A percentile compares a stretch with the other conserved stretches of the same genome.
These are phyloP conservation scores for Drepanosiphum platanoidis DNA, from an alignment of 2,888 invertebrate genomes.

Conservation along the genomic window DNA sequence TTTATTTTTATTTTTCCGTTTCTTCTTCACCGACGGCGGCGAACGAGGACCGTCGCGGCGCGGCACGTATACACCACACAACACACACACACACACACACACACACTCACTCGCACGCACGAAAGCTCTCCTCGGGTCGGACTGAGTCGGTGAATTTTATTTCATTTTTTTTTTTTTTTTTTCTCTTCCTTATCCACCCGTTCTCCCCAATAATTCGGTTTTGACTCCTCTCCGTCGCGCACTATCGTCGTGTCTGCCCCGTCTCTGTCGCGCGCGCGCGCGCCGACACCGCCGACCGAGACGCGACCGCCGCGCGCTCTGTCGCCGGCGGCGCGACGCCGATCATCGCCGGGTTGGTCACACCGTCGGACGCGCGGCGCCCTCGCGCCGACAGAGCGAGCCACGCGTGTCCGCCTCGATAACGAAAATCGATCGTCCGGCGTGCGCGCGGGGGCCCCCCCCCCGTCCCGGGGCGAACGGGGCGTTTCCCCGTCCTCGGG, in stretches of 20 bases:
- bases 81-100: neutral
- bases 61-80: neutral
- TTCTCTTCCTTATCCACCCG: neutral
- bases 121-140: neutral
- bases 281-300: neutral
- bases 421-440: neutral
- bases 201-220: neutral
- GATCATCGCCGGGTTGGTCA: slow-evolving; percentile 1
- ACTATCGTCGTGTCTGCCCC: neutral
- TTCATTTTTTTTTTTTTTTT: neutral
- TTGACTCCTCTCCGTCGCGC: neutral
- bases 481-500: slow-evolving; percentile 11
- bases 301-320: neutral
- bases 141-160: neutral
- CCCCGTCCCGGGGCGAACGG: neutral
- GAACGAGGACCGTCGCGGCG: neutral
- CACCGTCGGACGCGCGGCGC: neutral
- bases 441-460: neutral
- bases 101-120: neutral
- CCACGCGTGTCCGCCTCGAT: neutral
- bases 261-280: neutral
- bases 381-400: slow-evolving; percentile 7
- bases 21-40: neutral
- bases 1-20: neutral
- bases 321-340: neutral